phyloP scores from a whole-genome alignment of 1,140 invertebrate genomes.

The Zelostemma sp. region DNA sequence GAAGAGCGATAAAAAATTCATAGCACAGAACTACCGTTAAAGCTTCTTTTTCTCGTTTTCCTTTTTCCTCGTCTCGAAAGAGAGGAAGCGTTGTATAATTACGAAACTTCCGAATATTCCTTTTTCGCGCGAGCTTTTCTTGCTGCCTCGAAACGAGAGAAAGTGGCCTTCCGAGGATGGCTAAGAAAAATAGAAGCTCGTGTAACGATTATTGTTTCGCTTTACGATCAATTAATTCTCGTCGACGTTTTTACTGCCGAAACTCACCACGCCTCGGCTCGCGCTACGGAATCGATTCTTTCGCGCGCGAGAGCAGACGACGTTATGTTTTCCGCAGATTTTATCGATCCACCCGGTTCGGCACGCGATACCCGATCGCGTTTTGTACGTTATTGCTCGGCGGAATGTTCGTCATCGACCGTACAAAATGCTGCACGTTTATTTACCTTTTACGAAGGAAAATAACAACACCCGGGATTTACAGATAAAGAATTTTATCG shows the following conservation, averaged over 20 bases:
- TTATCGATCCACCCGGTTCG: conserved; percentile 33
- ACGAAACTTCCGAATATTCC: conserved; percentile 19
- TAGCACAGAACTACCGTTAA: not conserved
- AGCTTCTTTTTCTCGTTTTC: not conserved
- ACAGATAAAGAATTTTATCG: too few relatives aligned
- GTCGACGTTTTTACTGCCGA: conserved; percentile 49
- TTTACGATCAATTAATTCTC: conserved; percentile 55
- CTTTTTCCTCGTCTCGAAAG: conserved; percentile 4
- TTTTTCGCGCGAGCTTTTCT: conserved; percentile 23
- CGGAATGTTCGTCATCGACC: not conserved
- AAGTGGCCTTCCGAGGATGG: not conserved
- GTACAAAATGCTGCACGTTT: not conserved
- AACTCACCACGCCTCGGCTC: conserved; percentile 36
- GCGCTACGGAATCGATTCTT: conserved; percentile 41
- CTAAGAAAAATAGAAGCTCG: conserved; percentile 36
- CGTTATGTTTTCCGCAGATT: conserved; percentile 48
- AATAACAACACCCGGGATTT: not conserved
- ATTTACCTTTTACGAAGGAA: not conserved
- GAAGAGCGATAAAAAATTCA: conserved; percentile 2
- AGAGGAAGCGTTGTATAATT: conserved; percentile 10
- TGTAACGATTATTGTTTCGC: conserved; percentile 49
- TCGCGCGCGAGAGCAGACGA: conserved; percentile 38
- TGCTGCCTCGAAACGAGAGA: conserved; percentile 8
- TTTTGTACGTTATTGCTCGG: conserved; percentile 12
- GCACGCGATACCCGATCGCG: conserved; percentile 24